phyloP scores from a whole-genome alignment of 1,140 invertebrate species.

The Drosophila burlai region DNA sequence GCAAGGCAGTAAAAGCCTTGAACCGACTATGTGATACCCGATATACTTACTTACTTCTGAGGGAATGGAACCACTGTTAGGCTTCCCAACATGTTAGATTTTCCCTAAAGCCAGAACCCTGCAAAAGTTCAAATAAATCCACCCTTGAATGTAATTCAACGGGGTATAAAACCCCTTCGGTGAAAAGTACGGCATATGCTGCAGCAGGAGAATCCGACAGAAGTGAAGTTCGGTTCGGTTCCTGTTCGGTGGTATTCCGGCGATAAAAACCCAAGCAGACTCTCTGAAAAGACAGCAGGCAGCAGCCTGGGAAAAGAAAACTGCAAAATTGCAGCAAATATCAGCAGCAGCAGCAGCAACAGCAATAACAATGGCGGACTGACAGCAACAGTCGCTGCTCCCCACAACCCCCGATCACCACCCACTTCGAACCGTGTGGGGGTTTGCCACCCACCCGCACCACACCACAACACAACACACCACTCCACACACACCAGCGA shows the following conservation, averaged over 20 bases:
- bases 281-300: constrained; percentile 50
- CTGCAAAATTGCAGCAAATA: constrained; percentile 75
- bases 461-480: not conserved
- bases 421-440: constrained; percentile 14
- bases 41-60: not conserved
- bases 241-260: constrained; percentile 37
- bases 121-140: no score
- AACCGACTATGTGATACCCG: not conserved
- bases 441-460: not conserved
- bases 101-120: not conserved
- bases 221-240: constrained; percentile 32
- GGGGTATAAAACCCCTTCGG: constrained; percentile 45
- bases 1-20: no score
- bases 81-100: not conserved
- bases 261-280: constrained; percentile 65
- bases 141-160: not conserved
- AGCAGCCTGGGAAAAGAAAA: constrained; percentile 41
- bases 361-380: constrained; percentile 52
- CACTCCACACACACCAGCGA: constrained; percentile 9
- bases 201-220: constrained; percentile 14
- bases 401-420: constrained; percentile 15
- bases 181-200: constrained; percentile 66
- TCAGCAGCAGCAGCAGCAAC: constrained; percentile 36
- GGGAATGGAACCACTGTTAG: not conserved
- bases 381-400: constrained; percentile 48